Conservation (phyloP, 2,113 vertebrate genomes). For the Neotoma lepida region DNA sequence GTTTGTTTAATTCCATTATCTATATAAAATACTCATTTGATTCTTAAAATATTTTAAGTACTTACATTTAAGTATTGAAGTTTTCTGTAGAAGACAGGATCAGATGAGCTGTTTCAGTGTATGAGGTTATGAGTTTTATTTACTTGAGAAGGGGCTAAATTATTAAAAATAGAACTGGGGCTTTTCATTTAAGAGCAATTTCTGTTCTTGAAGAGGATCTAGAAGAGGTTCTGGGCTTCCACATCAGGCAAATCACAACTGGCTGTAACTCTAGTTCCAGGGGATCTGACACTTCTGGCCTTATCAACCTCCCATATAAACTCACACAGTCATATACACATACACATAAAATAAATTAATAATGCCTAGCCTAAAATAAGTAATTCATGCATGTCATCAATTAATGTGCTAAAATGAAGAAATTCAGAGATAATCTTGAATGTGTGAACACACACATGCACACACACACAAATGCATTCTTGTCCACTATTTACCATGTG, state of each 20-base stretch:
- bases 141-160: neutral
- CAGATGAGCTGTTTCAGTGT: neutral
- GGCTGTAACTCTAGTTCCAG: neutral
- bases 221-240: neutral
- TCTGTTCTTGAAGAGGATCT: neutral
- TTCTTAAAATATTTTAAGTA: neutral
- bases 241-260: neutral
- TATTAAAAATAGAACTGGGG: neutral
- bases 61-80: neutral
- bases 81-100: neutral
- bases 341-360: neutral
- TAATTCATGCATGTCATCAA: neutral
- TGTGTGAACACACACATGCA: neutral
- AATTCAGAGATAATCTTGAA: neutral
- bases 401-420: conserved; percentile 3
- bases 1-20: neutral
- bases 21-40: neutral
- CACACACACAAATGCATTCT: neutral
- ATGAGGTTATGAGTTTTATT: neutral
- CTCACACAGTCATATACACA: neutral
- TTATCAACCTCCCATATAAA: too few relatives aligned
- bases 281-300: neutral
- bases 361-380: neutral
- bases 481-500: neutral
- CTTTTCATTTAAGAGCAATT: neutral